Evolutionary conservation across 2,888 invertebrate species (phyloP).

Genomic region (Venustoraphidia nigricollis): DNA sequence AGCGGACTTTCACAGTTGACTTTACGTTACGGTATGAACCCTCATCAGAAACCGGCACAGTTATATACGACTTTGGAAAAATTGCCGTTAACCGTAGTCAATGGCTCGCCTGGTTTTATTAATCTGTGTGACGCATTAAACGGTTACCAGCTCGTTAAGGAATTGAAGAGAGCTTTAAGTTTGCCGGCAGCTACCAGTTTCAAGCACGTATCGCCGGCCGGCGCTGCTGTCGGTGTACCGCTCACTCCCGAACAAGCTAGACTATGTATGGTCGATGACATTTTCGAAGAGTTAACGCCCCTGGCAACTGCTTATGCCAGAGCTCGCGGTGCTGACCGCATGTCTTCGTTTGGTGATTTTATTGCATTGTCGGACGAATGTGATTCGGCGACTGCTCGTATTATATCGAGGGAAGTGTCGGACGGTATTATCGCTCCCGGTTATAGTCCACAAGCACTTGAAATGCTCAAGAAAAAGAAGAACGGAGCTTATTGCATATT

Average conservation of each 20-base stretch:
- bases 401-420: conserved; percentile 88
- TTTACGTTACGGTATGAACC: conserved; percentile 93
- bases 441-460: conserved; percentile 68
- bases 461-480: conserved; percentile 85
- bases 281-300: conserved; percentile 56
- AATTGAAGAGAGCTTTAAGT: conserved; percentile 61
- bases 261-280: conserved; percentile 86
- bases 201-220: conserved; percentile 97
- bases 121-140: conserved; percentile 96
- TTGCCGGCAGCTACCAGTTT: conserved; percentile 91
- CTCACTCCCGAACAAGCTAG: conserved; percentile 60
- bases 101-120: conserved; percentile 93
- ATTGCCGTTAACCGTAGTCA: conserved; percentile 75
- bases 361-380: conserved; percentile 85
- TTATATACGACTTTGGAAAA: conserved; percentile 64
- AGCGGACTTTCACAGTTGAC: conserved; percentile 61
- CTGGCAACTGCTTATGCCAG: conserved; percentile 86
- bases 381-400: conserved; percentile 77
- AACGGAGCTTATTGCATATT: conserved; percentile 82
- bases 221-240: conserved; percentile 82
- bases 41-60: conserved; percentile 94
- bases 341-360: conserved; percentile 99
- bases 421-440: conserved; percentile 97
- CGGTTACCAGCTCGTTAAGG: conserved; percentile 90
- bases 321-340: conserved; percentile 92